phyloP scores from a whole-genome alignment of 2,888 invertebrate genomes.

The Gymnocheta viridis region DNA sequence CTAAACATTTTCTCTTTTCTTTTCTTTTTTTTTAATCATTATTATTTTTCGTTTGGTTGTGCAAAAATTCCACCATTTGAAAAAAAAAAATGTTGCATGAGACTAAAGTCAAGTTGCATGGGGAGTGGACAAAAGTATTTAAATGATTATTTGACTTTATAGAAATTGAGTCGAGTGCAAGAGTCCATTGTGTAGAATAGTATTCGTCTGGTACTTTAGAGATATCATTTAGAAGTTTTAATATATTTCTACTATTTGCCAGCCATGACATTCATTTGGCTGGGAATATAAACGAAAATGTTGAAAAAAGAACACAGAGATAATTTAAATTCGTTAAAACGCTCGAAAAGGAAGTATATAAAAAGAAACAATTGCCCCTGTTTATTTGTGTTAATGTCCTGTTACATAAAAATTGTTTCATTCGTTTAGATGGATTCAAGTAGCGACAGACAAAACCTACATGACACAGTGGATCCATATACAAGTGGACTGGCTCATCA shows the following conservation, averaged over 20 bases:
- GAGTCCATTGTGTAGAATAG: constrained; percentile 57
- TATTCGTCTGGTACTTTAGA: constrained; percentile 63
- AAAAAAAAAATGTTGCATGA: background rate
- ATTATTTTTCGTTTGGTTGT: constrained; percentile 27
- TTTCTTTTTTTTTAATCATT: constrained; percentile 13
- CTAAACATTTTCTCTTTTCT: constrained; percentile 47
- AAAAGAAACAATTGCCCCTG: background rate
- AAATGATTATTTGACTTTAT: constrained; percentile 57
- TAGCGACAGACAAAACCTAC: constrained; percentile 7
- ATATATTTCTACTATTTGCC: background rate
- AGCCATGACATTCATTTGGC: background rate
- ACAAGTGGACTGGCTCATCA: background rate
- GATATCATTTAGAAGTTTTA: constrained; percentile 55
- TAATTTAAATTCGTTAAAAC: constrained; percentile 34
- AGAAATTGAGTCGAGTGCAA: constrained; percentile 41
- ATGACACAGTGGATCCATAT: background rate
- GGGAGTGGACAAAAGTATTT: constrained; percentile 30
- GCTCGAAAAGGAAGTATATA: constrained; percentile 14
- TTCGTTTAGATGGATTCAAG: background rate
- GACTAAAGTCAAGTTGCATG: constrained; percentile 21
- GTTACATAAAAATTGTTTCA: constrained; percentile 39
- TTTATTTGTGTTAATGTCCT: constrained; percentile 42
- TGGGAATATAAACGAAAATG: background rate
- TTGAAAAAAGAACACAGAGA: background rate
- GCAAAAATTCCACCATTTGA: background rate